These are phyloP conservation scores for Torymus auratus DNA, from an alignment of 2,888 invertebrate genomes.

Conservation along the genomic window DNA sequence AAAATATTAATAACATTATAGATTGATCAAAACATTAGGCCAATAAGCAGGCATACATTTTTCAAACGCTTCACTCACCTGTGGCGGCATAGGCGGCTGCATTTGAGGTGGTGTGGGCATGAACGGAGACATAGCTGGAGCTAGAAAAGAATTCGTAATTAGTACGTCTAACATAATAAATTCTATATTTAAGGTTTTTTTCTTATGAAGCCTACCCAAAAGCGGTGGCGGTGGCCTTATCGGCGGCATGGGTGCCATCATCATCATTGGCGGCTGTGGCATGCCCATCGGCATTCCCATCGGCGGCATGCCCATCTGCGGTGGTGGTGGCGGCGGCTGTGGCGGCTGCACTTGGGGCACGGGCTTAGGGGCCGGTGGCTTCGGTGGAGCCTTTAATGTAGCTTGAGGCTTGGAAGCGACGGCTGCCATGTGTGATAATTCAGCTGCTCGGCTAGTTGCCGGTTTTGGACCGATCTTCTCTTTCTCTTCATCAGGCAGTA, in stretches of 20 bases:
- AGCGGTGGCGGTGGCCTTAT: constrained; percentile 70
- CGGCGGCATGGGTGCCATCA: constrained; percentile 81
- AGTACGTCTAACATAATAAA: no score
- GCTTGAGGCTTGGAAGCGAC: constrained; percentile 73
- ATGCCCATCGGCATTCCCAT: constrained; percentile 75
- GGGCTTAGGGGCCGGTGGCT: constrained; percentile 73
- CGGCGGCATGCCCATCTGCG: constrained; percentile 74
- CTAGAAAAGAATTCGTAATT: constrained; percentile 54
- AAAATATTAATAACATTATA: constrained; percentile 48
- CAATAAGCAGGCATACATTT: constrained; percentile 12
- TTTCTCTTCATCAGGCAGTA: constrained; percentile 96
- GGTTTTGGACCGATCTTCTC: constrained; percentile 97
- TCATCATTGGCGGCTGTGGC: constrained; percentile 81
- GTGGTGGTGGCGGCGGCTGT: constrained; percentile 68
- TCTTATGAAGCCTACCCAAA: constrained; percentile 26
- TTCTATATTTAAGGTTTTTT: no score
- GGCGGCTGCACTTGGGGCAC: constrained; percentile 73
- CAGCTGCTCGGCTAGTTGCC: constrained; percentile 76
- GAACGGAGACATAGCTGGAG: constrained; percentile 75
- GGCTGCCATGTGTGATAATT: constrained; percentile 74
- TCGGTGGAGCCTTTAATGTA: constrained; percentile 73
- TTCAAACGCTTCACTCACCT: constrained; percentile 63
- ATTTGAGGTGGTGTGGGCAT: constrained; percentile 75
- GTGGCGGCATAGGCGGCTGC: constrained; percentile 75
- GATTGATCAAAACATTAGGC: no score